Percentiles rank a stretch among this genome's conserved stretches.
These are phyloP conservation scores for Antheraea pernyi DNA, from an alignment of 1,140 invertebrate genomes.

Conservation along the genomic window DNA sequence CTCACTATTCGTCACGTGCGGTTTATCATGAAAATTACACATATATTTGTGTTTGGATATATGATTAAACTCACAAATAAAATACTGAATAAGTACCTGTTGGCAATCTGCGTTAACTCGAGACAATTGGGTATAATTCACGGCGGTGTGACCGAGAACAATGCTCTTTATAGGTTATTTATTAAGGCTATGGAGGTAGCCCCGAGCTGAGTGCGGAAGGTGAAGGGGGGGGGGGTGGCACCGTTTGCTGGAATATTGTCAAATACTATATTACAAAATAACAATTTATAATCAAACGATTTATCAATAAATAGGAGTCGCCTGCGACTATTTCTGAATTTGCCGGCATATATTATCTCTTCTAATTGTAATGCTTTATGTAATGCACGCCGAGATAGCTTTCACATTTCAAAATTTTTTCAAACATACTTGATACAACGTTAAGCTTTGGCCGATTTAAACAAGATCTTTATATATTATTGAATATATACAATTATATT, in stretches of 20 bases:
- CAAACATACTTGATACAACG: too few relatives aligned
- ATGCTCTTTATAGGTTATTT: conserved; percentile 41
- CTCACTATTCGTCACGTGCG: too few relatives aligned
- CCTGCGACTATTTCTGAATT: too few relatives aligned
- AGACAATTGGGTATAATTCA: conserved; percentile 47
- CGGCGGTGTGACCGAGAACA: conserved; percentile 38
- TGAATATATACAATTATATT: too few relatives aligned
- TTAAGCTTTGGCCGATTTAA: too few relatives aligned
- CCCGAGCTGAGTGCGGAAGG: neutral
- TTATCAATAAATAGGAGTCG: conserved; percentile 9
- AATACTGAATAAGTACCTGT: neutral
- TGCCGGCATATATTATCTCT: too few relatives aligned
- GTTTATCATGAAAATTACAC: too few relatives aligned
- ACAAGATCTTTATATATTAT: too few relatives aligned
- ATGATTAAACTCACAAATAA: neutral
- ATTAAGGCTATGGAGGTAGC: conserved; percentile 26
- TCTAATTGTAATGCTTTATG: too few relatives aligned
- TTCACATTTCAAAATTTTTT: too few relatives aligned
- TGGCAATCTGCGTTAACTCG: conserved; percentile 5
- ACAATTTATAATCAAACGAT: conserved; percentile 38
- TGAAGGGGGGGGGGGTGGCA: neutral
- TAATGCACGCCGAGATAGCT: too few relatives aligned
- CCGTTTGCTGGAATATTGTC: conserved; percentile 21
- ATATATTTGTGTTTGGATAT: neutral
- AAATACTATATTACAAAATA: conserved; percentile 28